Percentiles rank a stretch among this genome's conserved stretches.
Conservation (phyloP, 2,113 vertebrate genomes). For the Crotalus helleri region DNA sequence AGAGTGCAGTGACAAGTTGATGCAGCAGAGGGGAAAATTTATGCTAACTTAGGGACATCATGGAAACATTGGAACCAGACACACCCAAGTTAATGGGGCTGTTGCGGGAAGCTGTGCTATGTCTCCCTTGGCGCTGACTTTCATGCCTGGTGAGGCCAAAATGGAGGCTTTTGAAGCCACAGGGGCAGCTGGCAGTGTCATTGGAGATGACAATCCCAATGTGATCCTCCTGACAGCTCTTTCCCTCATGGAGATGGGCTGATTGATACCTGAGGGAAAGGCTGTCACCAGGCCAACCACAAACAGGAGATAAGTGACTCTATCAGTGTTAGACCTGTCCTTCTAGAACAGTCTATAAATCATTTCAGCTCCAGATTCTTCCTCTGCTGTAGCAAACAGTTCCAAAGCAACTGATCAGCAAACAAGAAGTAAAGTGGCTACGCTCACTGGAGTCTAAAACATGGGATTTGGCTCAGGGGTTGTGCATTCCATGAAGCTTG, state of each 20-base stretch:
- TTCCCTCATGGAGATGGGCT: constrained; percentile 51
- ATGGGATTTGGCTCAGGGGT: constrained; percentile 1
- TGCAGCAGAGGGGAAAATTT: constrained; percentile 4
- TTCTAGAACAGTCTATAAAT: constrained; percentile 58
- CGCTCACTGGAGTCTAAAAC: constrained; percentile 19
- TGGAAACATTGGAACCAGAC: neutral
- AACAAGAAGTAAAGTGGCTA: neutral
- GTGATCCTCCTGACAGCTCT: constrained; percentile 57
- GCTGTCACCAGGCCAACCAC: constrained; percentile 57
- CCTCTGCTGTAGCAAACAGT: constrained; percentile 1
- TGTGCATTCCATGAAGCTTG: neutral
- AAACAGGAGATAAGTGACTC: constrained; percentile 66
- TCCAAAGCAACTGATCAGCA: constrained; percentile 39
- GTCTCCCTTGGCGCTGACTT: neutral
- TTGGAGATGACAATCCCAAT: constrained; percentile 63
- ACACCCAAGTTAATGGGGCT: neutral
- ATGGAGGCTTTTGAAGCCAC: constrained; percentile 42
- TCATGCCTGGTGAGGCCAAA: neutral
- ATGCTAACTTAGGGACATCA: constrained; percentile 18
- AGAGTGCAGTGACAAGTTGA: neutral
- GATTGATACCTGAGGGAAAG: constrained; percentile 63
- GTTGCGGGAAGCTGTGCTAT: neutral
- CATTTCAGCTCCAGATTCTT: constrained; percentile 44
- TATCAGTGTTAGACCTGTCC: constrained; percentile 70
- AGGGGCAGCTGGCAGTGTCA: constrained; percentile 53